Conservation (phyloP, 2,888 invertebrate genomes). For the Digitonthophagus gazella region DNA sequence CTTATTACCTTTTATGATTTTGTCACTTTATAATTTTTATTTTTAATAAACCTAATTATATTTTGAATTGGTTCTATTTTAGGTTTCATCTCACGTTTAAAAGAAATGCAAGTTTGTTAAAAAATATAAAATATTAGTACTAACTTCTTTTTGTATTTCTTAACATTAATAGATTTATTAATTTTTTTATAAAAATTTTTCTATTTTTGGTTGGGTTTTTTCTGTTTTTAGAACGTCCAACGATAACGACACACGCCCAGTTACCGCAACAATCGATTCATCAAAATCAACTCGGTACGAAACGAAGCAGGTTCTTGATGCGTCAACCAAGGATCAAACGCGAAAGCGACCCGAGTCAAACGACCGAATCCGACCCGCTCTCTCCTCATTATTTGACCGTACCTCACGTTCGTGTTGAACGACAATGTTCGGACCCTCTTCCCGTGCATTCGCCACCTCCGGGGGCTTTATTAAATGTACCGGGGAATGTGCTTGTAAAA, state of each 20-base stretch:
- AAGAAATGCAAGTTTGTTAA: no score
- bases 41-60: no score
- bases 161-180: neutral
- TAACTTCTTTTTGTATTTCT: conserved; percentile 7
- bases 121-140: neutral
- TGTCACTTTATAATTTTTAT: no score
- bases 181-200: conserved; percentile 1
- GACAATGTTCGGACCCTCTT: conserved; percentile 62
- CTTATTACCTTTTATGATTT: no score
- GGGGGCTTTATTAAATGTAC: conserved; percentile 57
- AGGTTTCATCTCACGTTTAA: no score
- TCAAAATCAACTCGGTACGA: conserved; percentile 53
- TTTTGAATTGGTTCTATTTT: no score
- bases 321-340: conserved; percentile 67
- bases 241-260: conserved; percentile 40
- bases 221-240: conserved; percentile 36
- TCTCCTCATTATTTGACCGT: conserved; percentile 51
- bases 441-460: conserved; percentile 54
- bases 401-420: conserved; percentile 56
- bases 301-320: conserved; percentile 63
- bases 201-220: neutral
- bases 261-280: conserved; percentile 39
- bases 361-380: conserved; percentile 49
- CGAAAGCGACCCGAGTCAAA: conserved; percentile 57
- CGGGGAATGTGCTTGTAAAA: conserved; percentile 60